phyloP scores from a whole-genome alignment of 2,113 vertebrate species.

The Uria aalge region DNA sequence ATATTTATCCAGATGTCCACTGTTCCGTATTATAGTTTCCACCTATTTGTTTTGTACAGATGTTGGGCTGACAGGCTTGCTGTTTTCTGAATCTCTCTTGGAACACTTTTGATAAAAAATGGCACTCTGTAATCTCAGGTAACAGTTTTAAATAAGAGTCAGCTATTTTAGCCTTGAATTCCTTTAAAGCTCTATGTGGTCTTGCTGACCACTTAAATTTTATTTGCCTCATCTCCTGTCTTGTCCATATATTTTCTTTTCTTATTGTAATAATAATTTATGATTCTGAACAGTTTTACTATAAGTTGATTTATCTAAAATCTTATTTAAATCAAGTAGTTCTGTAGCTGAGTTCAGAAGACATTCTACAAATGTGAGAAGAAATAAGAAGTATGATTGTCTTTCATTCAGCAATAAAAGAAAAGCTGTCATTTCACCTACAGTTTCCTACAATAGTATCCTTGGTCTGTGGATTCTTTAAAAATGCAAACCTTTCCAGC shows the following conservation, averaged over 20 bases:
- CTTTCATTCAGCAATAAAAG: not conserved
- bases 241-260: not conserved
- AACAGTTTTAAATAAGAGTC: not conserved
- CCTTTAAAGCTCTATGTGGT: not conserved
- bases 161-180: not conserved
- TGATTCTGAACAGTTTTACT: not conserved
- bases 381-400: not conserved
- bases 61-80: not conserved
- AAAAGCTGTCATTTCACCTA: not conserved
- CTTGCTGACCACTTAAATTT: not conserved
- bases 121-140: not conserved
- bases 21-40: not conserved
- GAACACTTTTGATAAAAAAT: not conserved
- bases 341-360: not conserved
- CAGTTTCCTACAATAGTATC: not conserved
- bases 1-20: slow-evolving; percentile 41
- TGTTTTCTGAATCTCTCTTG: not conserved
- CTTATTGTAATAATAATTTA: not conserved
- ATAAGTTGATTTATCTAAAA: not conserved
- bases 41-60: not conserved
- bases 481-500: slow-evolving; percentile 37
- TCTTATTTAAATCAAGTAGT: not conserved
- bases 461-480: slow-evolving; percentile 10
- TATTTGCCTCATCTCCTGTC: not conserved
- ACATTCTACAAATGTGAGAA: not conserved